Evolutionary conservation across 2,888 invertebrate species (phyloP).

Genomic region (Eupithecia exiguata): DNA sequence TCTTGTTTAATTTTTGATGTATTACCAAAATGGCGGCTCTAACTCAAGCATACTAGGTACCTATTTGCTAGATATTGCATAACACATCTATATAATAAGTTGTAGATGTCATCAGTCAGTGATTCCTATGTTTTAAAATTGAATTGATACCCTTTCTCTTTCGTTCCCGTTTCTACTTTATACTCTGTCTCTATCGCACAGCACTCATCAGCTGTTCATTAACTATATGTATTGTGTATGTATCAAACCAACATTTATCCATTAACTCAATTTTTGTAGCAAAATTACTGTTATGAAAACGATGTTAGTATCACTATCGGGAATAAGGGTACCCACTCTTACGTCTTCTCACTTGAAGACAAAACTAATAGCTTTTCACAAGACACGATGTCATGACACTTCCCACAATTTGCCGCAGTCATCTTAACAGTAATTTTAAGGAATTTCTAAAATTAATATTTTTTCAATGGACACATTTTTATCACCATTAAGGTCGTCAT

Average conservation of each 20-base stretch:
- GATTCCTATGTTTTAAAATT: slow-evolving; percentile 23
- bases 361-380: not conserved
- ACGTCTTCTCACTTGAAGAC: too few relatives aligned
- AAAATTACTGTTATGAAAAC: not conserved
- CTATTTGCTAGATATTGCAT: slow-evolving; percentile 28
- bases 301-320: not conserved
- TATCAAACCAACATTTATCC: not conserved
- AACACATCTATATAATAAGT: slow-evolving; percentile 14
- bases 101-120: slow-evolving; percentile 5
- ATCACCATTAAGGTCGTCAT: not conserved
- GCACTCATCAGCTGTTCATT: slow-evolving; percentile 3
- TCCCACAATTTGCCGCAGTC: not conserved
- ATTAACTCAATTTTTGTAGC: not conserved
- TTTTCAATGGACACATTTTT: not conserved
- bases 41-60: slow-evolving; percentile 8
- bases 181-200: slow-evolving; percentile 7
- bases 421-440: not conserved
- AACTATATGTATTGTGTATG: not conserved
- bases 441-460: not conserved
- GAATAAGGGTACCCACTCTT: not conserved
- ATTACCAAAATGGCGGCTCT: slow-evolving; percentile 20
- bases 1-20: slow-evolving; percentile 21
- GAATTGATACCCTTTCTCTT: slow-evolving; percentile 18
- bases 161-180: slow-evolving; percentile 8
- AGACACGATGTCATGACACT: not conserved